Percentiles rank a stretch among this genome's conserved stretches.
These are phyloP conservation scores for Hiodon alosoides DNA, from an alignment of 2,113 vertebrate species.

Conservation along the genomic window DNA sequence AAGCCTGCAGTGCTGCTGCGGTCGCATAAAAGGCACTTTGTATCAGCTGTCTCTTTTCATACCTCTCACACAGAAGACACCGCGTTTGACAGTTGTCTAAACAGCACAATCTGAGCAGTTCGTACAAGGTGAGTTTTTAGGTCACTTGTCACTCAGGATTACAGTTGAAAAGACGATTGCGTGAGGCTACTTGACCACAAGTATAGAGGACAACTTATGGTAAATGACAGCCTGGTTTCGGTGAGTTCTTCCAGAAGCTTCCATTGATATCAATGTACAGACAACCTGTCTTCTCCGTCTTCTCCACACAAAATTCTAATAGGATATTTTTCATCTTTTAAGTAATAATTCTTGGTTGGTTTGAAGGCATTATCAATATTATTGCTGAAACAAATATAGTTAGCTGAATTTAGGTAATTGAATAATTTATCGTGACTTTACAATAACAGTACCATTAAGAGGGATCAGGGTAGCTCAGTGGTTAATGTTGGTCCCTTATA, in stretches of 20 bases:
- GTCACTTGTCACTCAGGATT: constrained; percentile 54
- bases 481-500: too few relatives aligned
- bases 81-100: constrained; percentile 42
- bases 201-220: constrained; percentile 41
- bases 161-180: constrained; percentile 25
- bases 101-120: constrained; percentile 42
- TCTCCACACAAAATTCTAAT: neutral
- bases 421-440: too few relatives aligned
- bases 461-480: too few relatives aligned
- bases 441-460: too few relatives aligned
- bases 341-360: too few relatives aligned
- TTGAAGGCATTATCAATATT: too few relatives aligned
- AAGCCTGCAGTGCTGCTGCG: constrained; percentile 19
- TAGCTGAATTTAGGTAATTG: too few relatives aligned
- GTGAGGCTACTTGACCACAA: constrained; percentile 36
- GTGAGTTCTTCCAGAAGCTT: neutral
- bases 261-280: too few relatives aligned
- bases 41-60: constrained; percentile 33
- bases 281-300: too few relatives aligned
- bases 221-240: constrained; percentile 42
- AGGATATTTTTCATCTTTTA: neutral
- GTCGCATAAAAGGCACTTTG: constrained; percentile 28
- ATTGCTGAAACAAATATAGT: too few relatives aligned
- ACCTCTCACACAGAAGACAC: constrained; percentile 28
- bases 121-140: constrained; percentile 53